phyloP scores from a whole-genome alignment of 1,140 invertebrate species.

The Dinothrombium tinctorium region DNA sequence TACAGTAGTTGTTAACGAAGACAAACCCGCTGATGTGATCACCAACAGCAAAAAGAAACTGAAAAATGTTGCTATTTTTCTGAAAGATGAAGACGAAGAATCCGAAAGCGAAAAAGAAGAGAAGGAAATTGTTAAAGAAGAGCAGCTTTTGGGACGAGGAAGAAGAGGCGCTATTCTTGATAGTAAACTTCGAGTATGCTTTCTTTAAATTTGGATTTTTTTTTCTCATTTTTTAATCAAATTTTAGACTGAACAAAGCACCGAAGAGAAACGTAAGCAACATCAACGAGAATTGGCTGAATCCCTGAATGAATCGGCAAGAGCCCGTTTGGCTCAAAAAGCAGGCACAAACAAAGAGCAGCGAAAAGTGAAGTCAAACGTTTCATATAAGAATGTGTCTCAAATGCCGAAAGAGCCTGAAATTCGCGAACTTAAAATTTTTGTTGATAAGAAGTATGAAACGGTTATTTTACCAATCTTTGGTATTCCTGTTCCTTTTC shows the following conservation, averaged over 20 bases:
- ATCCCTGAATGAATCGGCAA: conserved; percentile 71
- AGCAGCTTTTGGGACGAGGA: conserved; percentile 47
- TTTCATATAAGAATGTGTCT: conserved; percentile 76
- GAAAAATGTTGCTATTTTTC: conserved; percentile 85
- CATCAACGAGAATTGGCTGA: conserved; percentile 86
- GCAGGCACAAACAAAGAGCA: conserved; percentile 47
- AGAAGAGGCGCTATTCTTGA: conserved; percentile 81
- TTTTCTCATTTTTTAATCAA: conserved; percentile 5
- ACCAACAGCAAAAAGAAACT: conserved; percentile 77
- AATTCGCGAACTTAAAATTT: conserved; percentile 78
- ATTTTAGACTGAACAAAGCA: conserved; percentile 51
- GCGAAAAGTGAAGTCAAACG: conserved; percentile 69
- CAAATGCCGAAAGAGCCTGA: conserved; percentile 83
- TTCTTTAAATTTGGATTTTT: not conserved
- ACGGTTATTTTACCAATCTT: conserved; percentile 90
- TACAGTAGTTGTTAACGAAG: conserved; percentile 77
- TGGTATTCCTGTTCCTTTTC: conserved; percentile 84
- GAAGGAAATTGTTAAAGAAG: conserved; percentile 43
- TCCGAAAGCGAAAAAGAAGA: conserved; percentile 44
- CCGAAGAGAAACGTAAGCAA: conserved; percentile 87
- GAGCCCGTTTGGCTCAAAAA: conserved; percentile 65
- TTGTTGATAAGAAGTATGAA: conserved; percentile 91
- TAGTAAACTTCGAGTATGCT: conserved; percentile 58
- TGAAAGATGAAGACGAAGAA: conserved; percentile 45
- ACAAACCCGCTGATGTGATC: conserved; percentile 52